phyloP scores from a whole-genome alignment of 2,113 vertebrate species.

The Osmerus eperlanus region DNA sequence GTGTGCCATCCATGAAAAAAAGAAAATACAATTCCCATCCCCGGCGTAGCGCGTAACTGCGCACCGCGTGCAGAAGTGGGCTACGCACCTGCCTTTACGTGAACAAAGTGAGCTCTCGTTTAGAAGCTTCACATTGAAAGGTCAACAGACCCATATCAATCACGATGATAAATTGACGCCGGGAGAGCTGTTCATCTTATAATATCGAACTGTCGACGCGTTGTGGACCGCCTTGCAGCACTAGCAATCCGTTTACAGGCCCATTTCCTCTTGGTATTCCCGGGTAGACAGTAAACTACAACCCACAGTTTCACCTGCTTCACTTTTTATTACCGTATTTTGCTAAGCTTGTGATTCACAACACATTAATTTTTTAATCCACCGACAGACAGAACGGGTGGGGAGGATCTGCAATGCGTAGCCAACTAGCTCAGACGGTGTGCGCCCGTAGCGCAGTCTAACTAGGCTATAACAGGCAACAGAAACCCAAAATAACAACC shows the following conservation, averaged over 20 bases:
- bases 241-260: constrained; percentile 18
- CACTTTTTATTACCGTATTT: neutral
- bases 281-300: constrained; percentile 26
- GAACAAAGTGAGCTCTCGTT: constrained; percentile 22
- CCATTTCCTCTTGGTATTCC: constrained; percentile 18
- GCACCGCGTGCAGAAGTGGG: constrained; percentile 3
- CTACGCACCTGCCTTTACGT: constrained; percentile 45
- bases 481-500: neutral
- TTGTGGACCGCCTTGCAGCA: constrained; percentile 58
- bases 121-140: constrained; percentile 16
- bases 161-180: constrained; percentile 28
- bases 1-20: constrained; percentile 31
- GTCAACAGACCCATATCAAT: constrained; percentile 6
- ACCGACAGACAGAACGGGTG: constrained; percentile 47
- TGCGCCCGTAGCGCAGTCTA: constrained; percentile 33
- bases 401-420: constrained; percentile 87
- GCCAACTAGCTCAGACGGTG: constrained; percentile 39
- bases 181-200: constrained; percentile 15
- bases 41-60: constrained; percentile 1
- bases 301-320: constrained; percentile 39
- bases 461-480: constrained; percentile 2
- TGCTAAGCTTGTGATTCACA: constrained; percentile 32
- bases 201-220: constrained; percentile 25
- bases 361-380: constrained; percentile 51
- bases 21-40: constrained; percentile 6